Conservation (phyloP, 2,797 vertebrate genomes). For the Crypturellus tataupa region DNA sequence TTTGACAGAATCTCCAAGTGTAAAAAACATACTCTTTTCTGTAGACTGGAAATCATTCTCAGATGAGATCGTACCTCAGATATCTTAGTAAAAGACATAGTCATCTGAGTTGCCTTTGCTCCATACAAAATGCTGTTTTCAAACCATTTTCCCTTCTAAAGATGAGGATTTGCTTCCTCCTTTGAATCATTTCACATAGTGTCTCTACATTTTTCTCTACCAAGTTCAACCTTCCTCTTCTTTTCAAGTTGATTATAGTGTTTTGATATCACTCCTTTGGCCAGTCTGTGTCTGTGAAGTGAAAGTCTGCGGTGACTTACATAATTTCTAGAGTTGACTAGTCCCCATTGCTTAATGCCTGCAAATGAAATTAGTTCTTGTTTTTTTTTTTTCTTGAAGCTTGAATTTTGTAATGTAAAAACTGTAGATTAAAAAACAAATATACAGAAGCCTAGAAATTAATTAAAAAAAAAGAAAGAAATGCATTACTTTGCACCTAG, state of each 20-base stretch:
- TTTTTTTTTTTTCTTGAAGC: not conserved
- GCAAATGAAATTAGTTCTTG: not conserved
- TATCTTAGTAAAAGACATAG: not conserved
- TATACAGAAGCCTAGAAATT: not conserved
- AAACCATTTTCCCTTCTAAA: not conserved
- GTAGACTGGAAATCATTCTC: not conserved
- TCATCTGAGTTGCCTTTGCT: conserved; percentile 6
- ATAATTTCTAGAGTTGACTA: not conserved
- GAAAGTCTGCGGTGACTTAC: not conserved
- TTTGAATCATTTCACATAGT: not conserved
- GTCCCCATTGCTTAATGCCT: not conserved
- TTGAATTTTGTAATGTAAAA: not conserved
- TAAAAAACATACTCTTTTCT: not conserved
- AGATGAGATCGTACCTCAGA: not conserved
- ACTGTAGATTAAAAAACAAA: not conserved
- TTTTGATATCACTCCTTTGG: not conserved
- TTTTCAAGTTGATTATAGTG: not conserved
- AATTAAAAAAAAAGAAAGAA: not conserved
- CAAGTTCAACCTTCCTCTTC: conserved; percentile 26
- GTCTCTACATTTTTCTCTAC: not conserved
- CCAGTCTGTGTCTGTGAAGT: not conserved
- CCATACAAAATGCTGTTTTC: not conserved
- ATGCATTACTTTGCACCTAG: not conserved
- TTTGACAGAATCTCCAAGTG: not conserved
- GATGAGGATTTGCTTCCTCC: not conserved